Base-by-base conservation (phyloP, 2,888 invertebrate species). In the Achlya flavicornis region DNA sequence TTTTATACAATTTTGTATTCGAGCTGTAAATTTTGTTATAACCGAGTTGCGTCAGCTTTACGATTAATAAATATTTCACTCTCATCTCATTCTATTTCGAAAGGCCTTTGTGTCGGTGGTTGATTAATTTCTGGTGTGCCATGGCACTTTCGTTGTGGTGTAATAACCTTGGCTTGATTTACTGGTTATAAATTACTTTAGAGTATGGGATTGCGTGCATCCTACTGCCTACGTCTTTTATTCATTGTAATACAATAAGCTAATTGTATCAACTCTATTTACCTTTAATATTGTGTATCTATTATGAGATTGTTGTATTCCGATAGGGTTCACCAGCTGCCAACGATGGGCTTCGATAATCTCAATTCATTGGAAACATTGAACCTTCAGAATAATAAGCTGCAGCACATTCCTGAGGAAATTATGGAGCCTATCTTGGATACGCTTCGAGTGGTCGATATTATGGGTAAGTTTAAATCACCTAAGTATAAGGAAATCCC, bases 391-490 rank as follows among this genome's bases (percentile, higher is more conserved):
- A 98, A 98, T 86, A 98, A 98, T 90, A 97, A 97, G 86, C 90
- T 98, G 72, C 95, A 95, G 73, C 96, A 97, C 74, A 96, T 98
- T 73, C 95, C 97, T 0, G 97, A 97, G 82, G 98, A 98, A 83
- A 96, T 98, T 61, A 98, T 97, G 95, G 97, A 98, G 83, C 97
- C 97, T 16, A 96, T 98, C 67, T 95, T 98, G 76, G 98, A 98
- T 85, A 98, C 98, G 0, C 94, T 98, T 12, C 95, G 97, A 75
- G 96, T 97, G 67, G 96, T 98, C 73, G 98, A 98, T 89, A 96
- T 98, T 72, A 98, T 97, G 95, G 98, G 98, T 98, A 93, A 68
- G 88, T 79, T 67, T 60, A 57, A 57, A 35, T 11, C 33, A 59
- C 16, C 35, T 26, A 26, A 26, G 26, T 26, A 26, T 26, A 26